Evolutionary conservation across 2,113 vertebrate species (phyloP), one percentile per base, ranked within the genome.

Genomic region (Datnioides undecimradiatus): DNA sequence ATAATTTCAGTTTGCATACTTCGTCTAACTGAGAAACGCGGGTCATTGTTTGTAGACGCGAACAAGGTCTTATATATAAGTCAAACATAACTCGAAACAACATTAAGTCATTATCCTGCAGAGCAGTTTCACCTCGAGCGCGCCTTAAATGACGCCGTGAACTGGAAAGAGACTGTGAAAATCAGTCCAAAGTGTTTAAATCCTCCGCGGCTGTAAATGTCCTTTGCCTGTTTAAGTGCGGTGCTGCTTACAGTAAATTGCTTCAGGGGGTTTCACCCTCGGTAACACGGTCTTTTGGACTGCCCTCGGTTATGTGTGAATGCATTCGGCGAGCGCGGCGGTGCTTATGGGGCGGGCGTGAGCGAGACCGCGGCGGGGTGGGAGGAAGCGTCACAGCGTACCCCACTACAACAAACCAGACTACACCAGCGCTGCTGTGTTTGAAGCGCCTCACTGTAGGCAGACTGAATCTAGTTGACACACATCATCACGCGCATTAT

Each of bases 401-500:
- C 43, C 43, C 43, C 6, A 45, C 17, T 9, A n/a, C 46, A 48
- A 23, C 23, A 48, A 48, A 48, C 48, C 13, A 51, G 21, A 49
- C 46, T 51, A 51, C 23, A 51, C 46, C 21, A 5, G 33, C 29
- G 12, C 14, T 40, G 5, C 41, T 40, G 17, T 25, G 27, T 55
- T 66, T 49, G 36, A n/a, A 66, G 27, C 33, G 40, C 31, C 52
- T 69, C 51, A 8, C 36, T 43, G 29, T 41, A 38, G 72, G 38
- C 16, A 60, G 27, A 45, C 16, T 11, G 4, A 29, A 8, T 54
- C 23, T 59, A 16, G 67, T 67, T 68, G 41, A 60, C 48, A 76
- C 73, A 83, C 64, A 81, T 66, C 41, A 34, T 58, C 27, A n/a
- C 34, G 49, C 51, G 48, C 41, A 59, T 68, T 73, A 59, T 57